Conservation (phyloP, 2,113 vertebrate genomes). For the Phylloscopus whistleri region DNA sequence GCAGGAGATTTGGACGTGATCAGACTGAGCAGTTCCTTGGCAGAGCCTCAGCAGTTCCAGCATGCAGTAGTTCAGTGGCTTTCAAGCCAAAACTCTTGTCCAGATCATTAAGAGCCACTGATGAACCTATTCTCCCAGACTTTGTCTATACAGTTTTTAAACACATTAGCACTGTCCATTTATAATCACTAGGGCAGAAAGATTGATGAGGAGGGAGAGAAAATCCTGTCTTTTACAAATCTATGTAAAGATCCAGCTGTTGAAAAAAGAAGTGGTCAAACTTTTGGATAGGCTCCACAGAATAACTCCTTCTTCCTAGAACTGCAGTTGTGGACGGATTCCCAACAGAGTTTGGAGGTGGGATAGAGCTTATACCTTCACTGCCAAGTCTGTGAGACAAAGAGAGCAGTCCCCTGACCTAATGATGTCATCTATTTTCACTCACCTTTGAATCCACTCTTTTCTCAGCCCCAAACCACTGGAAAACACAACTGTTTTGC, state of each 20-base stretch:
- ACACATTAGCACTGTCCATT: neutral
- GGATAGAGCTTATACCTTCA: neutral
- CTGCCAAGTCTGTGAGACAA: conserved; percentile 1
- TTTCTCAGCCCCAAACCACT: neutral
- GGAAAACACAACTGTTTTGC: neutral
- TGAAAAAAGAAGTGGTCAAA: neutral
- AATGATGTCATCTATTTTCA: conserved; percentile 24
- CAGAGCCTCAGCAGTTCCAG: neutral
- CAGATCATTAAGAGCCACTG: neutral
- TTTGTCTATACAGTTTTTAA: neutral
- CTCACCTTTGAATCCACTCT: neutral
- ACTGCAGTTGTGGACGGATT: neutral
- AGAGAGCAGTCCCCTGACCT: neutral
- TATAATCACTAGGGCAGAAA: neutral
- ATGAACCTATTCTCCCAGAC: neutral
- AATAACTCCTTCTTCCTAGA: neutral
- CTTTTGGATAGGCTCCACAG: neutral
- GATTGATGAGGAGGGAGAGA: neutral
- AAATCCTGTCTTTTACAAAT: neutral
- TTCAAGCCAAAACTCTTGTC: neutral
- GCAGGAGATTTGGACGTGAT: neutral
- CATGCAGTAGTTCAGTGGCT: neutral
- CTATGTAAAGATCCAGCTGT: neutral
- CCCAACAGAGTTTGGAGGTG: neutral
- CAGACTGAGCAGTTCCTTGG: neutral